Evolutionary conservation across 1,140 invertebrate species (phyloP), one percentile per base, ranked within the genome.

Genomic region (Cardiocondyla obscurior): DNA sequence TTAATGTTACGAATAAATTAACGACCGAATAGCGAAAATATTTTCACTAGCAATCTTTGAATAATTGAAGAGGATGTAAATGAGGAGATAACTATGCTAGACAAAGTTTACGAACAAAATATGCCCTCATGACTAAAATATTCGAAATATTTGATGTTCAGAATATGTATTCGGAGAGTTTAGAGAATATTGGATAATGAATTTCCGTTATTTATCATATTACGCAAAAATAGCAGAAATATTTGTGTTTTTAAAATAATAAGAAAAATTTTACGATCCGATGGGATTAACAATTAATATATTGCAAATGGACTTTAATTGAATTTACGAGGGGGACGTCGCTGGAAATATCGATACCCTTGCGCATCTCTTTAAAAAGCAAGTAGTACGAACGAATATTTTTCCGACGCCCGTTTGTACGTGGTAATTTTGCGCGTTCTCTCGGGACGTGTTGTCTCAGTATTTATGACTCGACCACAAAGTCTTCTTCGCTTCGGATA

Each of bases 401-500:
- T 53, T 79, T 69, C 46, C 72, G 39, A 62, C 39, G 16, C 12
- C 12, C 22, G 46, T 64, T 19, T 22, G 25, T 49, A 64, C 33
- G 44, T 42, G 62, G 16, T 79, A 79, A 69, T 67, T 69, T 79
- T 12, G 25, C 25, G 39, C 19, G 22, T 49, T 69, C 22, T n/a
- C 62, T 53, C 33, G 16, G 62, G 74, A 5, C 22, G 67, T 22
- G 33, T 69, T 53, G 36, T 67, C 62, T 42, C 33, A 33, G 33
- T 79, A 33, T 79, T 79, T 79, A 79, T 39, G 33, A 33, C 5
- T 6, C 12, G 28, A 30, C 62, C 62, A 51, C 33, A 6, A 42
- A 79, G 46, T 79, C 22, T 46, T 79, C 16, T 67, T 53, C 62
- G 58, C 42, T 36, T 58, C 58, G 30, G 28, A 33, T 76, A 64